A percentile compares a stretch with the other conserved stretches of the same genome.
phyloP scores from a whole-genome alignment of 2,888 invertebrate genomes.

The Meiosimyza decipiens region DNA sequence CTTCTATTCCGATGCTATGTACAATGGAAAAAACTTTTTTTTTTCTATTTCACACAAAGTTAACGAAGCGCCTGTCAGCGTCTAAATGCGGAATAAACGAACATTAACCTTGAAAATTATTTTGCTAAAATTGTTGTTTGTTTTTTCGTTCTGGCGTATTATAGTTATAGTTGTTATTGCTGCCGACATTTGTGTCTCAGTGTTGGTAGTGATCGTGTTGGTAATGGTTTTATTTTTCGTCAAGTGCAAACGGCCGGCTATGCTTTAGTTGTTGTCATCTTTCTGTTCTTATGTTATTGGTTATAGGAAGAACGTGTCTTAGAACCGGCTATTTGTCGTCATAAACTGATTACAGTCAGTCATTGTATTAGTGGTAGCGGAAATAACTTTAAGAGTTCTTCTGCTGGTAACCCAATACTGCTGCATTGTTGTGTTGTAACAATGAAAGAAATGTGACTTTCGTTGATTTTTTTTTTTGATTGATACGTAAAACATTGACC shows the following conservation, averaged over 20 bases:
- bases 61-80: conserved; percentile 15
- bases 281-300: conserved; percentile 33
- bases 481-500: conserved; percentile 25
- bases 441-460: conserved; percentile 14
- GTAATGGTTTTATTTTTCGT: conserved; percentile 20
- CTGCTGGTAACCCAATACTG: not conserved
- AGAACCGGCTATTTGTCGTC: conserved; percentile 13
- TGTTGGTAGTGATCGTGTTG: not conserved
- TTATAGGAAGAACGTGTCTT: not conserved
- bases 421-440: conserved; percentile 13
- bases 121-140: conserved; percentile 9
- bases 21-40: conserved; percentile 29
- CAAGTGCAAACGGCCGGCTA: conserved; percentile 45
- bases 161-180: conserved; percentile 8
- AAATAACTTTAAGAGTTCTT: conserved; percentile 15
- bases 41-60: not conserved
- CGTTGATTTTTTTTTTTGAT: not conserved
- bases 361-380: conserved; percentile 2
- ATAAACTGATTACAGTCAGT: not conserved
- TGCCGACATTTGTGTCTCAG: not conserved
- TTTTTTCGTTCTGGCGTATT: not conserved
- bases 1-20: conserved; percentile 14
- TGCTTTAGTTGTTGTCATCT: conserved; percentile 25
- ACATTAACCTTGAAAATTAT: conserved; percentile 50
- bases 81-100: conserved; percentile 17